Evolutionary conservation across 2,888 invertebrate species (phyloP).

Genomic region (Latrodectus elegans): DNA sequence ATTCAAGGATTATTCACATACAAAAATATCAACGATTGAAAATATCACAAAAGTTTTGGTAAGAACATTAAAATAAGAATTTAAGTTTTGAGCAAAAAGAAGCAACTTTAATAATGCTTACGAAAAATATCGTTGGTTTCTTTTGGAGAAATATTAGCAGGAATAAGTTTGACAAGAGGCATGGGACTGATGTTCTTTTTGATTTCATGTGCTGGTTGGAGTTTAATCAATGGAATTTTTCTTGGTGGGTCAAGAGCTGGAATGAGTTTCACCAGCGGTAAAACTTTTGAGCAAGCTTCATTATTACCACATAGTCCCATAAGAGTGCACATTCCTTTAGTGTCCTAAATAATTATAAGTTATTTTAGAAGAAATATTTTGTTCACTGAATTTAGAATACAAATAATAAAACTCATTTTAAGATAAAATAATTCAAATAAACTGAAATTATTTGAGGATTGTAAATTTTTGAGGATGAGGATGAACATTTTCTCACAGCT

Average conservation of each 20-base stretch:
- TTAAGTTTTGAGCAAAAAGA: background rate
- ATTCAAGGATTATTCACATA: too few relatives aligned
- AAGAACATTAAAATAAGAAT: background rate
- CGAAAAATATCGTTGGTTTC: slow-evolving; percentile 54
- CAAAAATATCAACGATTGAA: too few relatives aligned
- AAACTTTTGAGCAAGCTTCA: slow-evolving; percentile 1
- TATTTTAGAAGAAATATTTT: too few relatives aligned
- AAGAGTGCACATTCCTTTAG: slow-evolving; percentile 61
- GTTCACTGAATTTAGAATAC: too few relatives aligned
- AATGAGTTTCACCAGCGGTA: slow-evolving; percentile 33
- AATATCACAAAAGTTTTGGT: too few relatives aligned
- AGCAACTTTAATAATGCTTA: slow-evolving; percentile 22
- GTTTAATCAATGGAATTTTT: slow-evolving; percentile 25
- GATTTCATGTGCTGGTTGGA: slow-evolving; percentile 14
- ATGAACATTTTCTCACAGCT: too few relatives aligned
- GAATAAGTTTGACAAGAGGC: slow-evolving; percentile 44
- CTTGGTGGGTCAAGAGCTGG: slow-evolving; percentile 20
- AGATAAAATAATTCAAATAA: too few relatives aligned
- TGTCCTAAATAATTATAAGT: slow-evolving; percentile 35
- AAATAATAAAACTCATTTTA: too few relatives aligned
- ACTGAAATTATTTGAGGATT: too few relatives aligned
- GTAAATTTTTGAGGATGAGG: too few relatives aligned
- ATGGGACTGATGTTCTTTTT: background rate
- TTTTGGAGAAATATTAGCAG: slow-evolving; percentile 22
- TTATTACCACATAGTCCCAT: slow-evolving; percentile 78